phyloP scores from a whole-genome alignment of 2,888 invertebrate species.

The Psococerastis gibbosa region DNA sequence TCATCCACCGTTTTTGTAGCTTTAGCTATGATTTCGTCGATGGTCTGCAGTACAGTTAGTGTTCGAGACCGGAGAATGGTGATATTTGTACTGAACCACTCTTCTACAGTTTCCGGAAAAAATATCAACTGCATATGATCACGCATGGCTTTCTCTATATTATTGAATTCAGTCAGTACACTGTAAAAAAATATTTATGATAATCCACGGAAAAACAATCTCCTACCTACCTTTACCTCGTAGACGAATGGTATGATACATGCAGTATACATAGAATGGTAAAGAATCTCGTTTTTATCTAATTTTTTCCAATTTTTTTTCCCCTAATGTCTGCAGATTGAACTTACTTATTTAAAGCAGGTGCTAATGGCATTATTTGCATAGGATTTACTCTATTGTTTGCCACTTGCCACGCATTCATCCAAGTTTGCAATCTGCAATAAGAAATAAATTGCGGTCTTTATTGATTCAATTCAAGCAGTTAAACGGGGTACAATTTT shows the following conservation, averaged over 20 bases:
- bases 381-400: slow-evolving; percentile 43
- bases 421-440: slow-evolving; percentile 43
- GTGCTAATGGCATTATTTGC: slow-evolving; percentile 38
- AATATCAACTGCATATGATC: slow-evolving; percentile 32
- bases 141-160: slow-evolving; percentile 33
- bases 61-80: slow-evolving; percentile 32
- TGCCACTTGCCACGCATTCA: slow-evolving; percentile 50
- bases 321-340: no score
- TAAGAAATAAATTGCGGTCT: no score
- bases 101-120: slow-evolving; percentile 37
- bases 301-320: no score
- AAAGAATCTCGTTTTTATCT: no score
- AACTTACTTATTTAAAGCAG: slow-evolving; percentile 38
- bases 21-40: not conserved
- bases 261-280: no score
- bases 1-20: slow-evolving; percentile 18
- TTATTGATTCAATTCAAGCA: no score
- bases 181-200: slow-evolving; percentile 28
- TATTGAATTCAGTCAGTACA: slow-evolving; percentile 31
- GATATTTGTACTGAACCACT: slow-evolving; percentile 38
- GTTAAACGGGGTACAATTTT: no score
- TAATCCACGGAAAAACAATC: no score
- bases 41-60: slow-evolving; percentile 4
- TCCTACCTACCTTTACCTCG: no score
- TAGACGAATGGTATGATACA: no score